Evolutionary conservation across 1,140 invertebrate genomes (phyloP), one percentile per base, ranked within the genome.

Genomic region (Acarapis woodi): DNA sequence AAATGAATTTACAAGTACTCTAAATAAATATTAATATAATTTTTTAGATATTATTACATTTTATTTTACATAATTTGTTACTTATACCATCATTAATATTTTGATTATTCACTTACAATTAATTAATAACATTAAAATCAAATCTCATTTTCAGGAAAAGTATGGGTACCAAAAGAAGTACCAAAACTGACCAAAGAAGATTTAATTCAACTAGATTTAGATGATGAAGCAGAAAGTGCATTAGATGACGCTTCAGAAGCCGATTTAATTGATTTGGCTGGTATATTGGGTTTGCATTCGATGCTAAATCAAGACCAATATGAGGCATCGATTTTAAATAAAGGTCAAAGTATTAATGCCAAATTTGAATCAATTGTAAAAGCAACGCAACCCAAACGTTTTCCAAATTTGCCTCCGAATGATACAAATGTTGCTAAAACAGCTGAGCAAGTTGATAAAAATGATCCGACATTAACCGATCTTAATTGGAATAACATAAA

Each of bases 251-350:
- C 90, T 25, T 68, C 77, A 43, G 88, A 97, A 61, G 82, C 93
- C 59, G 90, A 99, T 65, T 75, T 99, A 44, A 94, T 97, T 47
- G 90, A 99, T 64, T 65, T 99, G 49, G 90, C 90, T 51, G 83
- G 83, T 82, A 90, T 94, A 58, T 65, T 96, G 43, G 90, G 90
- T 48, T 90, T 99, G 63, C 88, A 96, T 60, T 94, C 87, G 35
- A 93, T 97, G 78, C 78, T 99, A 71, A 97, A 94, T 60, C 90
- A 97, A 64, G 85, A 93, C 54, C 90, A 99, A 58, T 99, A 93
- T 58, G 83, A 96, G 59, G 85, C 87, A 35, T 90, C 87, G 28
- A 56, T 87, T 34, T 54, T 80, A 39, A 85, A 85, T 59, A 83
- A 82, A 58, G 75, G 74, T 15, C 75, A 82, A 53, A 73, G 73